Percentiles rank a stretch among this genome's conserved stretches.
phyloP scores from a whole-genome alignment of 2,888 invertebrate genomes.

The Zootermopsis nevadensis region DNA sequence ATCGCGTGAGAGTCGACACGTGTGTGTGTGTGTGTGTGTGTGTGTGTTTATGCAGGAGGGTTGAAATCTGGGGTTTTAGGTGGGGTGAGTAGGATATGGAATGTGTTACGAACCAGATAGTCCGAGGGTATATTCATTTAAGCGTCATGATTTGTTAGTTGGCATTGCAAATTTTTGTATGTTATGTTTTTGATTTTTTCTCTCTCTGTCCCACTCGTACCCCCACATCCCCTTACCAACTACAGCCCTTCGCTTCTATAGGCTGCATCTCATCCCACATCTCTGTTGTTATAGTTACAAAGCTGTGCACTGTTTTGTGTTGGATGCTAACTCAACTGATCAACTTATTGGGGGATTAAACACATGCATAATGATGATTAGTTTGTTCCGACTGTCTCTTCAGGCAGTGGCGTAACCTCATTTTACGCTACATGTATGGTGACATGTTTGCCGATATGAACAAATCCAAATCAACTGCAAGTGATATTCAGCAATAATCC shows the following conservation, averaged over 20 bases:
- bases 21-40: constrained; percentile 18
- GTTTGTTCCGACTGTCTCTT: constrained; percentile 28
- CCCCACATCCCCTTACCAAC: background rate
- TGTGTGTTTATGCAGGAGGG: background rate
- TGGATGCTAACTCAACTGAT: constrained; percentile 45
- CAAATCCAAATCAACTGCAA: background rate
- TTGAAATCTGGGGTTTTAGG: constrained; percentile 20
- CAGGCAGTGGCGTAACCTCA: constrained; percentile 33
- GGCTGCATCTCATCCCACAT: background rate
- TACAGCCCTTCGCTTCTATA: background rate
- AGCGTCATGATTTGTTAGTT: constrained; percentile 42
- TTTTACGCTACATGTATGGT: background rate
- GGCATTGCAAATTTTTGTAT: constrained; percentile 43
- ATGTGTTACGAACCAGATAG: constrained; percentile 39
- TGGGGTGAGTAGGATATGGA: constrained; percentile 10
- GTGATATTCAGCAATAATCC: background rate
- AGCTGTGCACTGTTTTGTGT: constrained; percentile 1
- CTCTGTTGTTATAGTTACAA: constrained; percentile 24
- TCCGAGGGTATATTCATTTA: constrained; percentile 40
- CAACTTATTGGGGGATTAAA: constrained; percentile 46
- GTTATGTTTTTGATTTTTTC: constrained; percentile 39
- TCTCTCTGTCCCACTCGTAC: background rate
- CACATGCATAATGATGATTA: constrained; percentile 48
- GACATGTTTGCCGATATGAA: background rate
- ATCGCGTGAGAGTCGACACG: constrained; percentile 31